Conservation (phyloP, 2,888 invertebrate species). For the Cotesia congregata region DNA sequence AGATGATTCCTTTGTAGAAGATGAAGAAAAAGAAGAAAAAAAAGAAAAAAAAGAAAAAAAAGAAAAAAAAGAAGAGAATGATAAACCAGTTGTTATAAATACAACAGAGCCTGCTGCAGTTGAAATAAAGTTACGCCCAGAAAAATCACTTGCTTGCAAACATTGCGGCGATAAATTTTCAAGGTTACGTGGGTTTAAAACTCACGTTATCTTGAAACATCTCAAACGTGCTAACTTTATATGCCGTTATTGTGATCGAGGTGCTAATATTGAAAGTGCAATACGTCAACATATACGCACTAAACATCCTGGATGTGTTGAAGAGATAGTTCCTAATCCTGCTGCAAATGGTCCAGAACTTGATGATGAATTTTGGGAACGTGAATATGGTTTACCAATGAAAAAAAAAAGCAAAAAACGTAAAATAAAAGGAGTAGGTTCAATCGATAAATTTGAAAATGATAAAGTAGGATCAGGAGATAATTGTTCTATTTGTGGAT, state of each 20-base stretch:
- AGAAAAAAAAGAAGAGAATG: constrained; percentile 49
- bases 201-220: constrained; percentile 63
- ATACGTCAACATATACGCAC: constrained; percentile 61
- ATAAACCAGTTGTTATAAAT: constrained; percentile 8
- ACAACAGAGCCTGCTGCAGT: not conserved
- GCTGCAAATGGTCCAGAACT: constrained; percentile 53
- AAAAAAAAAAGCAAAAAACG: constrained; percentile 49
- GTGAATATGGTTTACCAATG: constrained; percentile 60
- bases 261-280: constrained; percentile 57
- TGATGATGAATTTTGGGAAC: constrained; percentile 63
- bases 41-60: constrained; percentile 37
- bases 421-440: constrained; percentile 51
- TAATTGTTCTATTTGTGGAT: constrained; percentile 59
- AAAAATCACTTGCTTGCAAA: constrained; percentile 54
- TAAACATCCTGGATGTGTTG: constrained; percentile 55
- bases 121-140: not conserved
- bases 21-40: constrained; percentile 43
- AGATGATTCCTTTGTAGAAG: constrained; percentile 50
- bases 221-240: constrained; percentile 59
- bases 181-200: constrained; percentile 62
- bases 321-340: constrained; percentile 58
- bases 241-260: constrained; percentile 65
- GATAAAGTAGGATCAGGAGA: constrained; percentile 35
- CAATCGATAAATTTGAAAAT: constrained; percentile 3
- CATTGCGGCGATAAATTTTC: constrained; percentile 60